Base-by-base conservation (phyloP, 2,113 vertebrate species). In the Kryptolebias marmoratus region DNA sequence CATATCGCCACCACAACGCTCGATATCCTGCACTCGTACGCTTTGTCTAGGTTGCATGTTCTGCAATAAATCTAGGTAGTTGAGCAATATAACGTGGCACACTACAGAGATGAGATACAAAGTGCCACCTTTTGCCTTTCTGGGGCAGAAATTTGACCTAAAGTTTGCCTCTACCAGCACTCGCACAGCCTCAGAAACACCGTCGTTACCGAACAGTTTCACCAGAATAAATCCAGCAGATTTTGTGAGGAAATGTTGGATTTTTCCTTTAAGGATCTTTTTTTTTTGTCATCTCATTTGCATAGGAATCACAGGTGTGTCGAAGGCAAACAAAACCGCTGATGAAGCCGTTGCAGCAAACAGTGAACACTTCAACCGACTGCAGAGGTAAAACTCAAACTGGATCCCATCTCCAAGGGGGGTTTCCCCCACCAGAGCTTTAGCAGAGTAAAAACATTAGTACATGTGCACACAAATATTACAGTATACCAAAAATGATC, bases 241-340 rank as follows among this genome's bases (percentile, higher is more conserved):
- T 69, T 54, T 57, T 27, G 7, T 14, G 8, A 57, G 70, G 15
- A 22, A n/a, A 28, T 64, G 48, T 36, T 66, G 86, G 77, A 87
- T 75, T 88, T 83, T 84, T 79, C 75, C 71, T 87, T 86, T 73
- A 79, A 89, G 73, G 13, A 32, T 66, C 18, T 12, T 61, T 47
- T 28, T 52, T 44, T 77, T 66, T 73, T 71, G 28, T 64, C 67
- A 55, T 88, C 73, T 83, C 53, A 77, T 87, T 94, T 94, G 93
- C 93, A 94, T 94, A 94, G 93, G 90, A 93, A 93, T 90, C 84
- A 86, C 80, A 88, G 71, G 85, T 85, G 71, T 78, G 62, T 80
- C 71, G 57, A 79, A 86, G 82, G 77, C 73, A 76, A 90, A 83
- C 42, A 81, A 81, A 86, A 88, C 36, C 1, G 31, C 44, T 11